Base-by-base conservation (phyloP, 2,888 invertebrate genomes). In the Zeuzera pyrina region DNA sequence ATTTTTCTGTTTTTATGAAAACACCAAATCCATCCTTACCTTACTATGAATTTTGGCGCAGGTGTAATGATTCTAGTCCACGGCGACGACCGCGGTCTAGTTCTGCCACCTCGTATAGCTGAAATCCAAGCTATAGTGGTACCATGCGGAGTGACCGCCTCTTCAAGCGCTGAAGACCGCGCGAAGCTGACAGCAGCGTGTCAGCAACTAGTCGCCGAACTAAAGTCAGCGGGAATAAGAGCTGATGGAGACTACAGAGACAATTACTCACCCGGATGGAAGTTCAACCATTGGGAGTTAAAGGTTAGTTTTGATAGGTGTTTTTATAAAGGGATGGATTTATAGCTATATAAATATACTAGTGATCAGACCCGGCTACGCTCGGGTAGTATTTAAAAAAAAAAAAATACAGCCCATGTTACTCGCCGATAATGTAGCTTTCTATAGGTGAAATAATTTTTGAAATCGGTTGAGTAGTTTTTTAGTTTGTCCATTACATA, bases 241-340 rank as follows among this genome's bases (percentile, higher is more conserved):
- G 91, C 91, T 0, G 91, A 93, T 44, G 92, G 92, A 4, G 99
- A 99, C 72, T 90, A 91, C 42, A 86, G 98, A 33, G 95, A 94
- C 55, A 97, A 98, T 72, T 97, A 98, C 65, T 97, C 98, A 8
- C 98, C 98, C 0, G 99, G 98, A 0, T 99, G 99, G 99, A 99
- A 99, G 78, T 98, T 95, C 67, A 97, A 97, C 64, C 94, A 97
- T 60, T 97, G 97, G 97, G 97, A 97, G 65, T 74, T 97, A 19
- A 97, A 97, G 87, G 91, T 90, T 58, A 41, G 39, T 22, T 21
- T n/a, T n/a, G n/a, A n/a, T n/a, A n/a, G n/a, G n/a, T n/a, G n/a
- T n/a, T n/a, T n/a, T n/a, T n/a, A n/a, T n/a, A n/a, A n/a, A n/a
- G n/a, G n/a, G n/a, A n/a, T n/a, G n/a, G n/a, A n/a, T n/a, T n/a